These are phyloP conservation scores for Odontophorus gujanensis DNA, from an alignment of 2,113 vertebrate species.

Conservation along the genomic window DNA sequence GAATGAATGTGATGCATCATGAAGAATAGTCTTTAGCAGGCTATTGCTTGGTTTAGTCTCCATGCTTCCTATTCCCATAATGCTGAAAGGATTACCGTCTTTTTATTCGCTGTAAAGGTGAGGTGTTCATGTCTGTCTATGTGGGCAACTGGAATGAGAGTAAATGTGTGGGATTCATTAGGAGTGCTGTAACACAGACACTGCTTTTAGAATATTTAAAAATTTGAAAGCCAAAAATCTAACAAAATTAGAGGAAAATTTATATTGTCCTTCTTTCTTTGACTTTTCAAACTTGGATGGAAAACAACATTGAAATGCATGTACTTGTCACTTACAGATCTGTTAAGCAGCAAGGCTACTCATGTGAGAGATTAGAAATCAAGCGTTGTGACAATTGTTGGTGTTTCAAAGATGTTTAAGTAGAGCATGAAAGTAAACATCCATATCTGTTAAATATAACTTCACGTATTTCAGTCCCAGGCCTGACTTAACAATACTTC, in stretches of 20 bases:
- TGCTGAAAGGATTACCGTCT: background rate
- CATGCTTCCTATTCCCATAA: background rate
- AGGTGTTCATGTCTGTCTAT: background rate
- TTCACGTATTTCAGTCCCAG: background rate
- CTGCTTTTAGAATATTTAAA: background rate
- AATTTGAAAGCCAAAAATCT: background rate
- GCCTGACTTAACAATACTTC: background rate
- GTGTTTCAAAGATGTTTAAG: background rate
- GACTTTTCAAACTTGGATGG: background rate
- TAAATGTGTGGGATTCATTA: accelerated
- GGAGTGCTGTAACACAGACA: background rate
- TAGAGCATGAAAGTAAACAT: background rate
- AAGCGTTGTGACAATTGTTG: background rate
- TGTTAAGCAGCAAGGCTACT: background rate
- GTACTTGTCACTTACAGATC: background rate
- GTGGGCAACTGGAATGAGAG: background rate
- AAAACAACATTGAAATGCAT: background rate
- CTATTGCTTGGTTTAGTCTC: background rate
- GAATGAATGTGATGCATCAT: background rate
- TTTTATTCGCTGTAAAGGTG: background rate
- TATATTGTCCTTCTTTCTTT: background rate
- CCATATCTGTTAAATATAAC: conserved; percentile 17
- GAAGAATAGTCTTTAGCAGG: background rate
- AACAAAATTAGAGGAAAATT: background rate
- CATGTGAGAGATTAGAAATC: background rate